These are phyloP conservation scores for Amblyteles armatorius DNA, from an alignment of 2,888 invertebrate genomes.

Conservation along the genomic window DNA sequence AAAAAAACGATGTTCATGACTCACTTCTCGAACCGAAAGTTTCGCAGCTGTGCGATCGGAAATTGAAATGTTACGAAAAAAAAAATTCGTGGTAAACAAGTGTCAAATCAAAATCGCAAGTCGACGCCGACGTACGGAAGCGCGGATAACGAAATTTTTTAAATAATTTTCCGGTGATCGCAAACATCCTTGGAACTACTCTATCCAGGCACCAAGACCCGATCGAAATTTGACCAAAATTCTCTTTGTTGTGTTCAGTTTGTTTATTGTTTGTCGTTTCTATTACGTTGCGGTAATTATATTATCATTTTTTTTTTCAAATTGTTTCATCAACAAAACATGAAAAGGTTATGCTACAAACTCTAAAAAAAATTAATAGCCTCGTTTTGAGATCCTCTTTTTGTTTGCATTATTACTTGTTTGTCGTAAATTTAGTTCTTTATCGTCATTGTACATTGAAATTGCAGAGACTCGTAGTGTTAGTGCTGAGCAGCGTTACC, in stretches of 20 bases:
- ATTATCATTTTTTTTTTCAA: constrained; percentile 39
- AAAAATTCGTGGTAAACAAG: not conserved
- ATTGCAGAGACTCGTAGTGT: constrained; percentile 61
- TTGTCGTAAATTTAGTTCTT: constrained; percentile 41
- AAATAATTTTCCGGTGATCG: constrained; percentile 5
- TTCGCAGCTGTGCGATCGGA: constrained; percentile 13
- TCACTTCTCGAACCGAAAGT: constrained; percentile 52
- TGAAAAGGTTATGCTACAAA: constrained; percentile 48
- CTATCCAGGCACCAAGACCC: constrained; percentile 83
- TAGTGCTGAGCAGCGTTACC: constrained; percentile 50
- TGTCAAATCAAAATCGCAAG: constrained; percentile 22
- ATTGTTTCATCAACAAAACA: constrained; percentile 28
- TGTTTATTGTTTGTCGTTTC: constrained; percentile 37
- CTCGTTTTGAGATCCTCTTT: constrained; percentile 60
- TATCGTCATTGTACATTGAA: constrained; percentile 43
- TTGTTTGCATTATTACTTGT: constrained; percentile 54
- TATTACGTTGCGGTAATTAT: constrained; percentile 38
- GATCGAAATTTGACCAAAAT: constrained; percentile 72
- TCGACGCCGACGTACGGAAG: constrained; percentile 25
- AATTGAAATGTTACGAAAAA: not conserved
- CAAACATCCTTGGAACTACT: constrained; percentile 79
- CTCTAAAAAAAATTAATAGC: constrained; percentile 63
- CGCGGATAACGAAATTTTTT: constrained; percentile 8
- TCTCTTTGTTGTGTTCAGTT: constrained; percentile 56
- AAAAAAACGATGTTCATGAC: constrained; percentile 19